phyloP scores from a whole-genome alignment of 2,113 vertebrate genomes.

The Rhagologus leucostigma region DNA sequence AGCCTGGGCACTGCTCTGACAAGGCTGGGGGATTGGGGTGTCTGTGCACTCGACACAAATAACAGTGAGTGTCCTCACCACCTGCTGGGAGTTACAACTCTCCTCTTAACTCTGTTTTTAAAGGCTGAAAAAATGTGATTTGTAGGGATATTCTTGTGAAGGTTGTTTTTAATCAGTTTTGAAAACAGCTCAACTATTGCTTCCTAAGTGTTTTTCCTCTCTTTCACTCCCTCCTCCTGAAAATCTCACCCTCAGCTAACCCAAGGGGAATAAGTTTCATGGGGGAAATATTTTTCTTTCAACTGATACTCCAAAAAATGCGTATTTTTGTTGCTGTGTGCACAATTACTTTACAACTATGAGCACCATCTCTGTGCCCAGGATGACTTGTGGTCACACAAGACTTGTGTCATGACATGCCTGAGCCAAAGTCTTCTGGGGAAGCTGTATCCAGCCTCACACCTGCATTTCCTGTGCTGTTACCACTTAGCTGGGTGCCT shows the following conservation, averaged over 20 bases:
- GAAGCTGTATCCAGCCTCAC: background rate
- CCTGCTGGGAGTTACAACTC: background rate
- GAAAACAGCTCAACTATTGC: background rate
- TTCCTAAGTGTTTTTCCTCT: background rate
- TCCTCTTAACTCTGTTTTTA: background rate
- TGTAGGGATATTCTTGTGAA: background rate
- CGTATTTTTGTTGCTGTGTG: background rate
- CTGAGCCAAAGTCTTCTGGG: background rate
- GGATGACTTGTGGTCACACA: background rate
- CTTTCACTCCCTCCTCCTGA: background rate
- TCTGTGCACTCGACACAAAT: background rate
- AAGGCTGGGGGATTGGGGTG: background rate
- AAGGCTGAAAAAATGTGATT: background rate
- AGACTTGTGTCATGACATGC: accelerated
- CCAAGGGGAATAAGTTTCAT: background rate
- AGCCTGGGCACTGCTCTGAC: background rate
- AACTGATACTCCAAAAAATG: background rate
- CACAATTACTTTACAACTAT: accelerated
- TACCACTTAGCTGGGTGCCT: background rate
- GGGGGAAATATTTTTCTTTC: background rate
- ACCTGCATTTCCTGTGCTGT: background rate
- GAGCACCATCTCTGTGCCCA: background rate
- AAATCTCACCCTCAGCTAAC: background rate
- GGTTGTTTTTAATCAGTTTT: background rate
- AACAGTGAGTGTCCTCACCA: background rate